These are phyloP conservation scores for Merops nubicus DNA, from an alignment of 2,113 vertebrate genomes.

Conservation along the genomic window DNA sequence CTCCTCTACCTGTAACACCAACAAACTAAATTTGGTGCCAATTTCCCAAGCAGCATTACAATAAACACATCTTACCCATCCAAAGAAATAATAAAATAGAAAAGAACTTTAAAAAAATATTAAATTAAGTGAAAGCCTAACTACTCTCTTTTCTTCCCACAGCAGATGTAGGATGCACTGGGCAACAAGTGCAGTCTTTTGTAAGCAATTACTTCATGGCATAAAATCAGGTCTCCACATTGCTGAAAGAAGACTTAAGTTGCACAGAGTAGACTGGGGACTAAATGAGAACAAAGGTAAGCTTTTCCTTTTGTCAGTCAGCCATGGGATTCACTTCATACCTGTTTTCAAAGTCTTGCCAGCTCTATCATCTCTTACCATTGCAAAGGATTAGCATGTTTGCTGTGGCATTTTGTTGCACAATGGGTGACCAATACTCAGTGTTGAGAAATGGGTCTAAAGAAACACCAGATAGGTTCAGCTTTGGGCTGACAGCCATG, in stretches of 20 bases:
- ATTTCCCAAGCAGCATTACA: not conserved
- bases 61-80: not conserved
- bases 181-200: not conserved
- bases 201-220: not conserved
- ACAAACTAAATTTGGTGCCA: not conserved
- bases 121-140: not conserved
- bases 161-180: not conserved
- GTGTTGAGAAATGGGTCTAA: not conserved
- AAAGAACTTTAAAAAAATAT: not conserved
- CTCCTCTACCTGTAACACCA: not conserved
- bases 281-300: not conserved
- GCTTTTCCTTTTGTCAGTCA: not conserved
- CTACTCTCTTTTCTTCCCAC: not conserved
- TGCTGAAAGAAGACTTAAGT: not conserved
- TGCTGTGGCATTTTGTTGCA: not conserved
- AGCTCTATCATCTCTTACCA: not conserved
- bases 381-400: not conserved
- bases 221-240: not conserved
- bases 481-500: not conserved
- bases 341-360: not conserved
- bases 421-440: not conserved
- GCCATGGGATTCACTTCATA: not conserved
- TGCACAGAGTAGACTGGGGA: not conserved
- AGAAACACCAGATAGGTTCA: not conserved
- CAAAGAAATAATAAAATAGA: not conserved